A percentile compares a stretch with the other conserved stretches of the same genome.
Evolutionary conservation across 2,113 vertebrate species (phyloP).

Genomic region (Suricata suricatta): DNA sequence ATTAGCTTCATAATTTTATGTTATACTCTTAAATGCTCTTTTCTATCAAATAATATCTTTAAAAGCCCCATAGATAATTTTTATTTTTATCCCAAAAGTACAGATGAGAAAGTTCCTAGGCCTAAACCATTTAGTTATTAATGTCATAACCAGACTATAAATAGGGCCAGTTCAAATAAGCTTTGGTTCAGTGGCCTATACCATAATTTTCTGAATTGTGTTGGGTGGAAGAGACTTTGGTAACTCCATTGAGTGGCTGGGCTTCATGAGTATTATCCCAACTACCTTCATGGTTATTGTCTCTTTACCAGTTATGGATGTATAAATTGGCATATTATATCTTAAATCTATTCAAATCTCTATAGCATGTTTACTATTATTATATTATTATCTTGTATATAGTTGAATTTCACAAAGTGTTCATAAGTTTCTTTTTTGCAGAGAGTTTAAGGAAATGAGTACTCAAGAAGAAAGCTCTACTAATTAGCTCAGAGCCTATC

Average conservation of each 20-base stretch:
- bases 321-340: background rate
- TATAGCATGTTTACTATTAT: slow-evolving; percentile 62
- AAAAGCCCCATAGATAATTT: background rate
- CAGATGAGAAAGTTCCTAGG: background rate
- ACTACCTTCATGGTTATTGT: background rate
- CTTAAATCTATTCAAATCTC: slow-evolving; percentile 38
- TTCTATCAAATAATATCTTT: background rate
- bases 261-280: background rate
- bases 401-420: slow-evolving; percentile 56
- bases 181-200: background rate
- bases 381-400: slow-evolving; percentile 59
- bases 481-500: slow-evolving; percentile 80
- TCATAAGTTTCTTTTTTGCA: slow-evolving; percentile 73
- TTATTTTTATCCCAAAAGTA: background rate
- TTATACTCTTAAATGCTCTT: background rate
- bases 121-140: background rate
- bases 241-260: background rate
- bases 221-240: background rate
- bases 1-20: slow-evolving; percentile 14
- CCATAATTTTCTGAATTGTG: background rate
- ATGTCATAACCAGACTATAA: background rate
- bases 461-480: slow-evolving; percentile 75
- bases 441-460: slow-evolving; percentile 78
- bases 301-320: background rate
- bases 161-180: background rate